Evolutionary conservation across 2,888 invertebrate genomes (phyloP).

Genomic region (Elegia similella): DNA sequence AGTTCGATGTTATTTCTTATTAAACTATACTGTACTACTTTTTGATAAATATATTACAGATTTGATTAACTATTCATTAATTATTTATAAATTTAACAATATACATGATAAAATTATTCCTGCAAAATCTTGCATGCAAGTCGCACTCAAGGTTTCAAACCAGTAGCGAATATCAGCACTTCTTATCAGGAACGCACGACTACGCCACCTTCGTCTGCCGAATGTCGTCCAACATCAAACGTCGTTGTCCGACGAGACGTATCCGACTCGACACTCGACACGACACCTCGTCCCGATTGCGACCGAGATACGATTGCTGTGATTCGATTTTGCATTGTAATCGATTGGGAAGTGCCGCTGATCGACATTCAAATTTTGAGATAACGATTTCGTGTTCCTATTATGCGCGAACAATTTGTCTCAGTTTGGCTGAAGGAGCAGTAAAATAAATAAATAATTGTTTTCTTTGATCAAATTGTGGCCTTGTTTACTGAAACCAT

Average conservation of each 20-base stretch:
- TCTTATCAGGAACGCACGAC: constrained; percentile 41
- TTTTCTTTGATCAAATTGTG: not conserved
- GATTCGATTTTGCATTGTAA: constrained; percentile 56
- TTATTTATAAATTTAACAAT: no score
- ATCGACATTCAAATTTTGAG: constrained; percentile 52
- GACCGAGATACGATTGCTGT: constrained; percentile 57
- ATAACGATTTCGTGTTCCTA: constrained; percentile 26
- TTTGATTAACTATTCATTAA: no score
- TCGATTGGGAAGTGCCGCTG: constrained; percentile 43
- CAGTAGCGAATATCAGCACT: constrained; percentile 52
- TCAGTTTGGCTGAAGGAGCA: not conserved
- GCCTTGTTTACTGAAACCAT: not conserved
- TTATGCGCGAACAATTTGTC: constrained; percentile 8
- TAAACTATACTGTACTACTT: no score
- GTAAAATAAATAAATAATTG: not conserved
- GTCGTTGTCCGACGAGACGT: constrained; percentile 38
- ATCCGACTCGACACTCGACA: constrained; percentile 24
- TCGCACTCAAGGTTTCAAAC: constrained; percentile 33
- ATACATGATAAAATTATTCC: not conserved
- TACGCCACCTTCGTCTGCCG: constrained; percentile 41
- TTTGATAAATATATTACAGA: no score
- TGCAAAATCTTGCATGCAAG: not conserved
- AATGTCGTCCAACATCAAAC: constrained; percentile 34
- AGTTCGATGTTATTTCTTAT: no score
- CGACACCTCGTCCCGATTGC: constrained; percentile 57